Evolutionary conservation across 1,140 invertebrate species (phyloP).

Genomic region (Heliconius himera): DNA sequence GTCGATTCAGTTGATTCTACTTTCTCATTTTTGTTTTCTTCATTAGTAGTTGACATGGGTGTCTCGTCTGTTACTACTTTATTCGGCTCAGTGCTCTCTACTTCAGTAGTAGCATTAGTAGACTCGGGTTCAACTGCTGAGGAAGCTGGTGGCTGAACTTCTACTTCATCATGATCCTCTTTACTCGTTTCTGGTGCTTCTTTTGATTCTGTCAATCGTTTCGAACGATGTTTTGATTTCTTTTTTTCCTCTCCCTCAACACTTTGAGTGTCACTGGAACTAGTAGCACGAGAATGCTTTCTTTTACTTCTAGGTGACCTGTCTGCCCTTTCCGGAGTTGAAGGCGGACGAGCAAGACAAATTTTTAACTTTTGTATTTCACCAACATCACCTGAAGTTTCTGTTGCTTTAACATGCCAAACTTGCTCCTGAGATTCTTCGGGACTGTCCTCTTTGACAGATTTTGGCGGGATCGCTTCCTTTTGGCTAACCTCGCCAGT

Average conservation of each 20-base stretch:
- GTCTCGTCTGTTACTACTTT: slow-evolving; percentile 48
- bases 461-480: slow-evolving; percentile 50
- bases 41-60: slow-evolving; percentile 65
- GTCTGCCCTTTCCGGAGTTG: slow-evolving; percentile 71
- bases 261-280: slow-evolving; percentile 70
- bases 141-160: slow-evolving; percentile 17
- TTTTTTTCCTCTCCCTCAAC: slow-evolving; percentile 68
- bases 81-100: slow-evolving; percentile 32
- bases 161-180: slow-evolving; percentile 48
- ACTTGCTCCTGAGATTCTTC: slow-evolving; percentile 71
- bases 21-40: slow-evolving; percentile 49
- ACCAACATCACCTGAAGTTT: slow-evolving; percentile 60
- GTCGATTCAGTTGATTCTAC: slow-evolving; percentile 36
- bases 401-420: slow-evolving; percentile 72
- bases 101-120: slow-evolving; percentile 6
- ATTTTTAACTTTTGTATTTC: slow-evolving; percentile 77
- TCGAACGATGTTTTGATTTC: slow-evolving; percentile 64
- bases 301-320: slow-evolving; percentile 75
- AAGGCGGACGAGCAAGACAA: slow-evolving; percentile 69
- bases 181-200: slow-evolving; percentile 59
- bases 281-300: slow-evolving; percentile 70
- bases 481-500: slow-evolving; percentile 44
- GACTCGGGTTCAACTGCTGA: slow-evolving; percentile 26
- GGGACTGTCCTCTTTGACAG: slow-evolving; percentile 58
- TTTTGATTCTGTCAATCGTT: slow-evolving; percentile 57